Percentiles rank a stretch among this genome's conserved stretches.
phyloP scores from a whole-genome alignment of 2,113 vertebrate genomes.

The Megaleporinus macrocephalus region DNA sequence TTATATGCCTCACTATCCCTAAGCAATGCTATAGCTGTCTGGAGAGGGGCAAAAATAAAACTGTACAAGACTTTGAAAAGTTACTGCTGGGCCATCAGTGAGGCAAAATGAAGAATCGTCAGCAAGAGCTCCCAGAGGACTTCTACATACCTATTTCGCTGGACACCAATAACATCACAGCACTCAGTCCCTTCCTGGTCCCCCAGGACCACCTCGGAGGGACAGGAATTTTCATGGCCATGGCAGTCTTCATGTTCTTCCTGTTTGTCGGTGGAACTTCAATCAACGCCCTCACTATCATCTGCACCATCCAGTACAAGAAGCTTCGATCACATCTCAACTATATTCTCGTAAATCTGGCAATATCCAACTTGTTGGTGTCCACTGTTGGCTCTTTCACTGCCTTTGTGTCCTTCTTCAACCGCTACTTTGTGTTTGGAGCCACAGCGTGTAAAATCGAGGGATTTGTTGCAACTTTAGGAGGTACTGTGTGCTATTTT shows the following conservation, averaged over 20 bases:
- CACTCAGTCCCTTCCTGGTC: slow-evolving; percentile 78
- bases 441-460: slow-evolving; percentile 76
- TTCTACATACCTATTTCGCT: slow-evolving; percentile 77
- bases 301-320: slow-evolving; percentile 76
- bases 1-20: neutral
- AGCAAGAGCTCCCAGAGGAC: slow-evolving; percentile 71
- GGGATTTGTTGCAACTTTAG: slow-evolving; percentile 76
- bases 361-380: slow-evolving; percentile 77
- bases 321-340: slow-evolving; percentile 82
- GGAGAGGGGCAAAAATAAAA: neutral
- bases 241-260: slow-evolving; percentile 78
- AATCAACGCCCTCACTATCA: slow-evolving; percentile 75
- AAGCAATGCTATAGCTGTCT: neutral
- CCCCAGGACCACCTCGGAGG: slow-evolving; percentile 80
- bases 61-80: neutral
- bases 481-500: slow-evolving; percentile 65
- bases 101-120: slow-evolving; percentile 66
- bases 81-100: neutral
- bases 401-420: slow-evolving; percentile 74
- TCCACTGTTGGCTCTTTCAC: slow-evolving; percentile 73
- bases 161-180: slow-evolving; percentile 73
- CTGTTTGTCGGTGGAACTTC: slow-evolving; percentile 65
- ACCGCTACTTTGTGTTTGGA: slow-evolving; percentile 76
- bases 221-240: slow-evolving; percentile 62
- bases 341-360: slow-evolving; percentile 84